Evolutionary conservation across 2,888 invertebrate genomes (phyloP).

Genomic region (Cremastobaeus sp.): DNA sequence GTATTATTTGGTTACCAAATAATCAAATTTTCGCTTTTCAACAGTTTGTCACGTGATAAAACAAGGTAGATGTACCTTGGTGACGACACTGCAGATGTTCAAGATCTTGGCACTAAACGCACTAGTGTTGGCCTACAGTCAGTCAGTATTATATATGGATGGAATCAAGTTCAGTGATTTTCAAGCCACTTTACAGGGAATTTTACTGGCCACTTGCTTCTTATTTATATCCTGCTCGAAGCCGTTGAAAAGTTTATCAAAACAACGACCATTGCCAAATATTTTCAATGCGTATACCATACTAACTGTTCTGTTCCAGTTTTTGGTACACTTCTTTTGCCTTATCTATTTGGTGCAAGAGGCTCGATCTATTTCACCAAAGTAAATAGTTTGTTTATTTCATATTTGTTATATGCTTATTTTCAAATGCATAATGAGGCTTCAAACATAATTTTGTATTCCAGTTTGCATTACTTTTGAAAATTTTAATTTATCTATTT

Average conservation of each 20-base stretch:
- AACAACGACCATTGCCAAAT: slow-evolving; percentile 96
- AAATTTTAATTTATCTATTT: no score
- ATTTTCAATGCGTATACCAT: slow-evolving; percentile 99
- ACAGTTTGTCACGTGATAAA: slow-evolving; percentile 99
- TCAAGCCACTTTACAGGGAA: slow-evolving; percentile 98
- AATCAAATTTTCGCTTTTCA: slow-evolving; percentile 62
- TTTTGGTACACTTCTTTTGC: slow-evolving; percentile 94
- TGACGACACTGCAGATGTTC: slow-evolving; percentile 99
- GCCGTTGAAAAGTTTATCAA: slow-evolving; percentile 95
- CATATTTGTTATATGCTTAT: no score
- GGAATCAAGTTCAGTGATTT: slow-evolving; percentile 98
- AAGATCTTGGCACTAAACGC: slow-evolving; percentile 99
- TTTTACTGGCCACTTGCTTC: slow-evolving; percentile 97
- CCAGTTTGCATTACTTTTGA: no score
- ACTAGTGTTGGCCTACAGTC: slow-evolving; percentile 97
- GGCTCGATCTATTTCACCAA: slow-evolving; percentile 85
- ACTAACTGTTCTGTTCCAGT: slow-evolving; percentile 95
- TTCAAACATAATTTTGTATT: no score
- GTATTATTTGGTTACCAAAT: background rate
- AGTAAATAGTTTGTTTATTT: slow-evolving; percentile 80
- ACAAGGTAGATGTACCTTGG: slow-evolving; percentile 98
- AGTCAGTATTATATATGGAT: slow-evolving; percentile 94
- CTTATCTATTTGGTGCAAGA: slow-evolving; percentile 93
- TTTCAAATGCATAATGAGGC: no score
- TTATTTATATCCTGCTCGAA: slow-evolving; percentile 98